Conservation (phyloP, 2,888 invertebrate genomes). For the Platycheirus rosarum region DNA sequence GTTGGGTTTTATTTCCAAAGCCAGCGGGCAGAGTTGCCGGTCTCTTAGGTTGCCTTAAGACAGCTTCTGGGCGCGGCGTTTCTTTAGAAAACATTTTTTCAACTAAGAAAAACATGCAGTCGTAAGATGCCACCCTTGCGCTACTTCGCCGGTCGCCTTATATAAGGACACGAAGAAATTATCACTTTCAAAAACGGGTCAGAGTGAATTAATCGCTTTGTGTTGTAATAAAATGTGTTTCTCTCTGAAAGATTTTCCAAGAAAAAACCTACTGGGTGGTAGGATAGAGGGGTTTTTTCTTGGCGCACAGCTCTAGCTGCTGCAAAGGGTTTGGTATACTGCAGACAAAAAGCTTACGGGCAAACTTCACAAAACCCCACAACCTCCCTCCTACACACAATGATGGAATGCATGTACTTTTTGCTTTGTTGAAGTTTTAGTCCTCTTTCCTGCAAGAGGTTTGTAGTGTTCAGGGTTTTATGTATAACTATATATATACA, state of each 20-base stretch:
- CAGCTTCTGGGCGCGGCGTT: slow-evolving; percentile 1
- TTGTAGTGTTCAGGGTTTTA: slow-evolving; percentile 47
- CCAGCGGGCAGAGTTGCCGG: no score
- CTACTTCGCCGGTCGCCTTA: slow-evolving; percentile 15
- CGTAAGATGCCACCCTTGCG: background rate
- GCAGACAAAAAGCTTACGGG: slow-evolving; percentile 60
- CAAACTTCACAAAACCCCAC: slow-evolving; percentile 58
- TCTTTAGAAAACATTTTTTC: background rate
- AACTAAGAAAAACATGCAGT: background rate
- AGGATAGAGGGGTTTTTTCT: slow-evolving; percentile 1
- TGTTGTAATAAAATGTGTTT: slow-evolving; percentile 59
- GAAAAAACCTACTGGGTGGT: no score
- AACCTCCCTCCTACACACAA: slow-evolving; percentile 10
- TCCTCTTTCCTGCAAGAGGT: slow-evolving; percentile 43
- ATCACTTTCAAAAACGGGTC: slow-evolving; percentile 45
- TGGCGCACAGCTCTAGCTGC: background rate
- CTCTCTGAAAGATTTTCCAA: slow-evolving; percentile 17
- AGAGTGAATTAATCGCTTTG: slow-evolving; percentile 61
- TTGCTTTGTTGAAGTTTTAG: slow-evolving; percentile 16
- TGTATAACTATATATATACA: slow-evolving; percentile 3
- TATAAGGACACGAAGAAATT: slow-evolving; percentile 50
- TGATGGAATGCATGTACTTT: background rate
- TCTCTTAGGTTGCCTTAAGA: background rate
- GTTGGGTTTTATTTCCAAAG: no score
- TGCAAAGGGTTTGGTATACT: slow-evolving; percentile 28